Base-by-base conservation (phyloP, 1,140 invertebrate species). In the Drosophila bipectinata region DNA sequence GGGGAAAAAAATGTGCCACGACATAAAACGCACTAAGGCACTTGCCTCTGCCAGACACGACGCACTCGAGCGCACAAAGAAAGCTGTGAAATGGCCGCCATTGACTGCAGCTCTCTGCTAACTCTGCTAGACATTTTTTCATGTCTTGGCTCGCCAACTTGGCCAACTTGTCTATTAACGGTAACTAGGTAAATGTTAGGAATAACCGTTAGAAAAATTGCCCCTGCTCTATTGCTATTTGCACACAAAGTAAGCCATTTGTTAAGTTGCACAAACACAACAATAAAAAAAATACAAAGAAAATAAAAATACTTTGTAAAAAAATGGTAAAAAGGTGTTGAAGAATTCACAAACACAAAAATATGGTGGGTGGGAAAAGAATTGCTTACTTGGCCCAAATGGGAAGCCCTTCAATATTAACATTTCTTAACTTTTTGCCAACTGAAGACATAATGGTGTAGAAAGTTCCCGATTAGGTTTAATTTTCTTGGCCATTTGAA, bases 141-240 rank as follows among this genome's bases (percentile, higher is more conserved):
- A 87, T 82, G 81, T 77, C 77, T 80, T 80, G 72, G 64, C 59
- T 73, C 63, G 82, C 72, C 69, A 85, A 85, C 83, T 88, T 87
- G 83, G 84, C 83, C 84, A 89, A 89, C 67, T 79, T 88, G 84
- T 84, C 83, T 89, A 89, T 83, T 89, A 88, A 88, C 83, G 83
- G 83, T 88, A 88, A 88, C 83, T 88, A 73, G 83, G 84, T 88
- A 88, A 83, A 88, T 88, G 83, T 68, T 83, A 77, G 76, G 83
- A 83, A 88, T 83, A 71, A 78, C 83, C 83, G 83, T 88, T 88
- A 87, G 63, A 79, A 87, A 77, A 87, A 82, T 87, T 88, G 78
- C 83, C 74, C 64, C 64, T 79, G 62, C 67, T 68, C 54, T 37
- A 49, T 67, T 78, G 57, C 52, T 74, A 62, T 72, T 75, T 63